These are phyloP conservation scores for Smutsia temminckii DNA, from an alignment of 2,797 vertebrate species.

Conservation along the genomic window DNA sequence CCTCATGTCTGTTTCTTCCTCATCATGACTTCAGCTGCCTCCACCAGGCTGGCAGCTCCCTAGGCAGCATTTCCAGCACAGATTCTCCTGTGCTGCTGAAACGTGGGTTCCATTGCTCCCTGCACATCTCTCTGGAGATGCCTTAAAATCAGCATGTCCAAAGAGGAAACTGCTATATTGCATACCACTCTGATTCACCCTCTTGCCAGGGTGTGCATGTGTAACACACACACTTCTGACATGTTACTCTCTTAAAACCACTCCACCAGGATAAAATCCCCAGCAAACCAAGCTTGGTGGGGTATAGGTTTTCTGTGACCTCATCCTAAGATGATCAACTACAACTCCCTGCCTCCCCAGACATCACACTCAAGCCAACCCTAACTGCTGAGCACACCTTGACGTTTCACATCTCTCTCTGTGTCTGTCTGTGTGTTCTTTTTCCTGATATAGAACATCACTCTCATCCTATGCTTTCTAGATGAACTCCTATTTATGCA, in stretches of 20 bases:
- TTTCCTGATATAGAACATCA: not conserved
- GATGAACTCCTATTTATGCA: not conserved
- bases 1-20: not conserved
- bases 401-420: too few species aligned
- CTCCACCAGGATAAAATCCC: not conserved
- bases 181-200: not conserved
- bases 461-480: not conserved
- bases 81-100: not conserved
- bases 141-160: not conserved
- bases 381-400: too few species aligned
- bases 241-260: not conserved
- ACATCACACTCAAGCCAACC: not conserved
- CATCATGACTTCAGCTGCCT: rapidly evolving
- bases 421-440: not conserved
- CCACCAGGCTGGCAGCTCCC: rapidly evolving
- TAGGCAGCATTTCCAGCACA: not conserved
- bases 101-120: rapidly evolving
- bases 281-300: not conserved
- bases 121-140: not conserved
- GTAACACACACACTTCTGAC: not conserved
- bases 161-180: not conserved
- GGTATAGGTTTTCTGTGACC: not conserved
- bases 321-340: not conserved
- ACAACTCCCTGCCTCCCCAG: not conserved
- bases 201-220: not conserved